Evolutionary conservation across 2,888 invertebrate species (phyloP).

Genomic region (Caradrina kadenii): DNA sequence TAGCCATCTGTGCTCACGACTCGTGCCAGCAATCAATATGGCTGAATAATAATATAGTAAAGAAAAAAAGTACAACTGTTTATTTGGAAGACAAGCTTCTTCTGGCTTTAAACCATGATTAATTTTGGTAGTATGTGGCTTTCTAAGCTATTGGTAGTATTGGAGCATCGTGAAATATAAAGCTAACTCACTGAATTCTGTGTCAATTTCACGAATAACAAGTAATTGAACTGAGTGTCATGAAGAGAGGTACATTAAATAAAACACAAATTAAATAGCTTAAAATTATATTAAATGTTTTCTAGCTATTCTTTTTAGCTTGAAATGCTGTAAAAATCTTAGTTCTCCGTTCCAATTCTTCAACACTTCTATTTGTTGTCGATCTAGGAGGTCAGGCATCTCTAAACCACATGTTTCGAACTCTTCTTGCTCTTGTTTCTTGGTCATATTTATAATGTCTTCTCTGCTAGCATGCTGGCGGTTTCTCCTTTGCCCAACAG

Average conservation of each 20-base stretch:
- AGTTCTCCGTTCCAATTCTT: conserved; percentile 93
- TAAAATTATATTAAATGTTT: conserved; percentile 75
- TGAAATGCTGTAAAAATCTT: conserved; percentile 92
- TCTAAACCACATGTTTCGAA: conserved; percentile 95
- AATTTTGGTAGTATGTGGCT: too few species aligned
- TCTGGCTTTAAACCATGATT: too few species aligned
- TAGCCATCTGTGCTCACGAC: too few species aligned
- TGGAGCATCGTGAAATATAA: too few species aligned
- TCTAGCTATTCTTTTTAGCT: conserved; percentile 90
- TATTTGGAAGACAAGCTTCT: too few species aligned
- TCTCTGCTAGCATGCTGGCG: conserved; percentile 95
- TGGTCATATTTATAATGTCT: conserved; percentile 94
- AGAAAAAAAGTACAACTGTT: too few species aligned
- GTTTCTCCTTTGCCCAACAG: conserved; percentile 93
- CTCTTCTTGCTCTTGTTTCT: conserved; percentile 93
- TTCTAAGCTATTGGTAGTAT: too few species aligned
- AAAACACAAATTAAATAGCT: conserved; percentile 17
- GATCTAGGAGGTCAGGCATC: conserved; percentile 93
- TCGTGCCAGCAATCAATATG: too few species aligned
- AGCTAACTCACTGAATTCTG: too few species aligned
- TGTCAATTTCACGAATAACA: too few species aligned
- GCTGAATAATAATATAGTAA: too few species aligned
- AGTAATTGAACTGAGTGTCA: too few species aligned
- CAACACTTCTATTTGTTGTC: conserved; percentile 90
- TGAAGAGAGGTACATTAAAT: not conserved